phyloP scores from a whole-genome alignment of 2,797 vertebrate genomes.

The Myotis planiceps region DNA sequence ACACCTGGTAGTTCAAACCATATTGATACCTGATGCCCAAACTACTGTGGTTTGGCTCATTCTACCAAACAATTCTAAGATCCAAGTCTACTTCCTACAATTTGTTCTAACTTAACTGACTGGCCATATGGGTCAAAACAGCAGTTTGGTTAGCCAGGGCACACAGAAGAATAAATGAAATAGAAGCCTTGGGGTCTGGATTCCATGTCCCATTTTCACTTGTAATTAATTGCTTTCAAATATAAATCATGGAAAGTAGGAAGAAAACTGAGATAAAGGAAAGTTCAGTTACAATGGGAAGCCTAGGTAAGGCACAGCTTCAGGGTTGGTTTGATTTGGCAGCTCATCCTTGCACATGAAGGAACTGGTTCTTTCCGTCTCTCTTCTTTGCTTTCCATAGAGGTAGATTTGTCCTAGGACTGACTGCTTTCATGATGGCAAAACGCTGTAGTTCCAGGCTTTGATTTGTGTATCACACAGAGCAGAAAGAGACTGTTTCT shows the following conservation, averaged over 20 bases:
- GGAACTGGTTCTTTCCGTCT: background rate
- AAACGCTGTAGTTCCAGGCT: background rate
- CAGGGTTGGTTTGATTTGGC: background rate
- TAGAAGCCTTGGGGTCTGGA: background rate
- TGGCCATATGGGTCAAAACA: background rate
- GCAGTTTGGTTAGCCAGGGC: background rate
- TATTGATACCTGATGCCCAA: background rate
- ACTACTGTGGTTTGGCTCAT: background rate
- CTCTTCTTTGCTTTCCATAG: background rate
- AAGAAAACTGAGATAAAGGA: background rate
- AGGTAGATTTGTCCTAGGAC: background rate
- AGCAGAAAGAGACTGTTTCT: background rate
- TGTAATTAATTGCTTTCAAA: background rate
- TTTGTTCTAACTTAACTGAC: background rate
- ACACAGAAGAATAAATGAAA: background rate
- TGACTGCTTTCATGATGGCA: background rate
- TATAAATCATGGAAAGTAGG: background rate
- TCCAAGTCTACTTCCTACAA: background rate
- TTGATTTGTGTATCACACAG: background rate
- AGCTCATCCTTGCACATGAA: fast-evolving
- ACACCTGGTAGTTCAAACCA: background rate
- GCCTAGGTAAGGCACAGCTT: background rate
- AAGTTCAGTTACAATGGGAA: background rate
- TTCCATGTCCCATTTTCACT: background rate
- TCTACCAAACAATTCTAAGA: background rate